Evolutionary conservation across 2,113 vertebrate species (phyloP), one percentile per base, ranked within the genome.

Genomic region (Dicrurus megarhynchus): DNA sequence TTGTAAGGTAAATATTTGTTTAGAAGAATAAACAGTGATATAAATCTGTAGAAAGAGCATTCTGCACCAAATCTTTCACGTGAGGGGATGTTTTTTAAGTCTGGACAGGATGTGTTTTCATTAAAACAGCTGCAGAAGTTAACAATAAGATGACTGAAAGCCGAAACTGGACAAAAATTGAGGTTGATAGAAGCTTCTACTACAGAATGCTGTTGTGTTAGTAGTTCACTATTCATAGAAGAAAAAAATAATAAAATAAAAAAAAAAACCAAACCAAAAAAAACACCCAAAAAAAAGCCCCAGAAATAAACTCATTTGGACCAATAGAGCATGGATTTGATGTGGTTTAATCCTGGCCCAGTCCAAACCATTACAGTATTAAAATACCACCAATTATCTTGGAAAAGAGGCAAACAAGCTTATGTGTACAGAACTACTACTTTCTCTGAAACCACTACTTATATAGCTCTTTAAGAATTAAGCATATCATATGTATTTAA

Each of bases 1-100:
- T 7, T 80, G 16, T 64, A 95, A 57, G 28, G n/a, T 84, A 96
- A 95, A 95, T 92, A 80, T 87, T 94, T 88, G 87, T 68, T 96
- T 56, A 81, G 95, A 88, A 96, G 27, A 78, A 91, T 35, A 60
- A 9, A 78, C 55, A 91, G 60, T 55, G 57, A 84, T 68, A 84
- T 6, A 87, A 95, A 96, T 88, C 83, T 82, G 69, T 41, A 84
- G 46, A 95, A 95, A 82, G 49, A 80, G 28, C 52, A 65, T 46
- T 59, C 60, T 89, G 42, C 60, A 92, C 18, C 56, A 80, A 26
- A 35, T 90, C 63, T 95, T 93, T 91, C 68, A 73, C 26, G n/a
- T 47, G 20, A 28, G 10, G 82, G 32, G 26, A 79, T 59, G 21
- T 39, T 83, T 83, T 74, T 78, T 85, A 33, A 68, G 84, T 37